Conservation (phyloP, 2,797 vertebrate species). For the Girardinus metallicus region DNA sequence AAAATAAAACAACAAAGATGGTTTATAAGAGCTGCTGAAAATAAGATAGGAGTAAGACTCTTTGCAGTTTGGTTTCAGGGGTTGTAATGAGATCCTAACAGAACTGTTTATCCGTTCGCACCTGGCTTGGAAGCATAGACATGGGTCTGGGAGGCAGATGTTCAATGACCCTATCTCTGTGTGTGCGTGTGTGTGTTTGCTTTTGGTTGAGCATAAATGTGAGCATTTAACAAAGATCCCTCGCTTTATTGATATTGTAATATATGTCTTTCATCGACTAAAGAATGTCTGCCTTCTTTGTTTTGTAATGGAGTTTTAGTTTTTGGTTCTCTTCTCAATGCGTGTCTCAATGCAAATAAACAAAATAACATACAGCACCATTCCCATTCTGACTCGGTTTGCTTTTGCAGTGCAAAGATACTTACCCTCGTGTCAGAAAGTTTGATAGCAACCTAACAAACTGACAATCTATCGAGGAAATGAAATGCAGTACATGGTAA, state of each 20-base stretch:
- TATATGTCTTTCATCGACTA: neutral
- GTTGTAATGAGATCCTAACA: neutral
- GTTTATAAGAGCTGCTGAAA: neutral
- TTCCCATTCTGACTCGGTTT: neutral
- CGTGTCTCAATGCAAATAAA: neutral
- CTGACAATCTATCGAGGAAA: neutral
- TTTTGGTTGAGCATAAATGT: neutral
- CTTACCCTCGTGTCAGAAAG: neutral
- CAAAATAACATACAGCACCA: neutral
- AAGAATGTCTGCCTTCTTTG: neutral
- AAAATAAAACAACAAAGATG: neutral
- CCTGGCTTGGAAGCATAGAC: neutral
- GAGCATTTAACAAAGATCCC: neutral
- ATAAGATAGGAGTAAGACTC: neutral
- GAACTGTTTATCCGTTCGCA: neutral
- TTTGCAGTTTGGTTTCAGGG: neutral
- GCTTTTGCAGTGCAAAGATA: neutral
- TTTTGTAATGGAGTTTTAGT: neutral
- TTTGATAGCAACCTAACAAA: neutral
- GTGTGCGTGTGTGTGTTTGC: neutral
- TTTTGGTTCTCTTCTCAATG: neutral
- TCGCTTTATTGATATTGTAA: neutral
- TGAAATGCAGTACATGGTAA: neutral
- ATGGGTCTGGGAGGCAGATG: constrained; percentile 1
- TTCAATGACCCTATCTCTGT: neutral